A percentile compares a stretch with the other conserved stretches of the same genome.
phyloP scores from a whole-genome alignment of 2,797 vertebrate genomes.

The Anableps anableps region DNA sequence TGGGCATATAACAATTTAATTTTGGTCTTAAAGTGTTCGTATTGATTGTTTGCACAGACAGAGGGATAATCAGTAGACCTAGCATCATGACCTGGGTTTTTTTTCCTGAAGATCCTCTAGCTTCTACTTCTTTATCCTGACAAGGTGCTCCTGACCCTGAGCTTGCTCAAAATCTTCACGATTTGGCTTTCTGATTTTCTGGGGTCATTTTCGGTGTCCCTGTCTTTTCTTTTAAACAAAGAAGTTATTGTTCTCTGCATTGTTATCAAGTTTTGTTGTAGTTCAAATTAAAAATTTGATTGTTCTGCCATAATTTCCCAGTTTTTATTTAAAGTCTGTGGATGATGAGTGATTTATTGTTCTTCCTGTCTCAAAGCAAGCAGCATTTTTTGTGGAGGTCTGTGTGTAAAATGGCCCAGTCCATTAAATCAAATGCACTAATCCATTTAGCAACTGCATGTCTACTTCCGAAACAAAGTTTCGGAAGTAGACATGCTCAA shows the following conservation, averaged over 20 bases:
- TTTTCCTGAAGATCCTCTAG: too few relatives aligned
- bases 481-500: too few relatives aligned
- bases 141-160: not conserved
- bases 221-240: conserved; percentile 5
- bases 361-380: not conserved
- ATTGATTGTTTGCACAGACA: not conserved
- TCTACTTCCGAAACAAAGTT: too few relatives aligned
- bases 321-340: not conserved
- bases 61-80: too few relatives aligned
- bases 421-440: not conserved
- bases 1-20: not conserved
- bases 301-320: not conserved
- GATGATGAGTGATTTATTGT: not conserved
- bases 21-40: not conserved
- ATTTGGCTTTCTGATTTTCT: too few relatives aligned
- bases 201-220: too few relatives aligned
- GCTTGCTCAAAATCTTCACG: too few relatives aligned
- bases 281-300: not conserved
- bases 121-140: not conserved
- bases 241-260: not conserved
- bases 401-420: not conserved
- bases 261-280: not conserved
- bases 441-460: not conserved
- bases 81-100: not conserved
- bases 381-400: not conserved